These are phyloP conservation scores for Dasyprocta punctata DNA, from an alignment of 2,113 vertebrate genomes.

Conservation along the genomic window DNA sequence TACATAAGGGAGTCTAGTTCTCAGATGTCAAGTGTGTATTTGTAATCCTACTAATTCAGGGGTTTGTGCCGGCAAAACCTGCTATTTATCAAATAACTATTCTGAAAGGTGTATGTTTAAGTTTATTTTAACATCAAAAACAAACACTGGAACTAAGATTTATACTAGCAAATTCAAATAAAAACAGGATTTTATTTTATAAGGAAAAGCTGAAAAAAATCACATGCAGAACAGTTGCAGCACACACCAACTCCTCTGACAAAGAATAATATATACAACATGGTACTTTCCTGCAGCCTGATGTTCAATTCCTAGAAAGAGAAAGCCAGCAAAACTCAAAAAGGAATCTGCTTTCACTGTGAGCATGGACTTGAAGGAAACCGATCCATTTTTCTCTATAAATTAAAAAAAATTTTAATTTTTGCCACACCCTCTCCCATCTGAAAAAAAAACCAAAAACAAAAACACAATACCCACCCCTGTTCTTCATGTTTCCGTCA, in stretches of 20 bases:
- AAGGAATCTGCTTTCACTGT: conserved; percentile 35
- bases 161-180: conserved; percentile 41
- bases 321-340: conserved; percentile 58
- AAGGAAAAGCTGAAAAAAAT: conserved; percentile 54
- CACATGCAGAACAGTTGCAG: conserved; percentile 34
- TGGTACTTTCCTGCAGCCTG: conserved; percentile 63
- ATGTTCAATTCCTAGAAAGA: conserved; percentile 81
- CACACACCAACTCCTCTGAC: conserved; percentile 58
- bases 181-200: conserved; percentile 40
- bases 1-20: conserved; percentile 29
- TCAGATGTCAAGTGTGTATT: conserved; percentile 46
- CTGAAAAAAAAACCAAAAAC: not conserved
- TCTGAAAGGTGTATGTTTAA: conserved; percentile 23
- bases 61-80: conserved; percentile 51
- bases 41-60: not conserved
- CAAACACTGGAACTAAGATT: conserved; percentile 50
- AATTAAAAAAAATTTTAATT: not conserved
- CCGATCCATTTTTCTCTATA: not conserved
- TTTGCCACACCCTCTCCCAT: not conserved
- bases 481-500: conserved; percentile 28
- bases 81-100: conserved; percentile 39
- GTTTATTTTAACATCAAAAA: conserved; percentile 59
- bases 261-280: conserved; percentile 57
- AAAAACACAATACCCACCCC: not conserved
- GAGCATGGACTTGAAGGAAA: conserved; percentile 4